These are phyloP conservation scores for Paradoxurus hermaphroditus DNA, from an alignment of 2,113 vertebrate species.

Conservation along the genomic window DNA sequence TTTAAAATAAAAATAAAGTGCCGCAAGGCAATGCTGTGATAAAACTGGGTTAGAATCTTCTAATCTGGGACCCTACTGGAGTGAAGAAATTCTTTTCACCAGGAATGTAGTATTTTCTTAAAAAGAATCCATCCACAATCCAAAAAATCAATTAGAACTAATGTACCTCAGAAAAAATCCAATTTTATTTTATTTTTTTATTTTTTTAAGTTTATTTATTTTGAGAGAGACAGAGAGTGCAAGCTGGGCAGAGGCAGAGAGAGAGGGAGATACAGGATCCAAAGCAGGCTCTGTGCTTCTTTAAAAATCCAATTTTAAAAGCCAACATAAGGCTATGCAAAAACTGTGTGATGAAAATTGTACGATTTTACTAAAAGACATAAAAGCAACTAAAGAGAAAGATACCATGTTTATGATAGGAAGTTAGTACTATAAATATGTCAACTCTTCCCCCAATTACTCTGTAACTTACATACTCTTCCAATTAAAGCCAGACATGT, in stretches of 20 bases:
- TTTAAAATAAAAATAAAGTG: not conserved
- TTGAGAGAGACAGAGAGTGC: too few species aligned
- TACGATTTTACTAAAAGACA: not conserved
- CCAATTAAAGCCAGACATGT: not conserved
- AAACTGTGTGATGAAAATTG: slow-evolving; percentile 16
- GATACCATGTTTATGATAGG: not conserved
- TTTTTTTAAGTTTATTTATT: too few species aligned
- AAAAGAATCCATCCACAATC: not conserved
- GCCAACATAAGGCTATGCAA: not conserved
- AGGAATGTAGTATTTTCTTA: not conserved
- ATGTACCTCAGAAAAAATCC: not conserved
- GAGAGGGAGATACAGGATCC: too few species aligned
- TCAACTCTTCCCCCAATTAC: not conserved
- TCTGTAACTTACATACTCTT: not conserved
- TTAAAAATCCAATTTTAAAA: slow-evolving; percentile 9
- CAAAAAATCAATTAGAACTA: not conserved
- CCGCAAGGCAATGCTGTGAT: not conserved
- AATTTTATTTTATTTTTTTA: too few species aligned
- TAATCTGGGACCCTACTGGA: not conserved
- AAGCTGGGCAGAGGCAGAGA: too few species aligned
- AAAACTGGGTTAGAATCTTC: not conserved
- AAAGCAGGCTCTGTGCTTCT: too few species aligned
- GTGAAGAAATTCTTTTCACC: not conserved
- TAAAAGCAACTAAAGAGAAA: not conserved
- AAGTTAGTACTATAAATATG: not conserved